Percentiles rank a stretch among this genome's conserved stretches.
These are phyloP conservation scores for Cancer borealis DNA, from an alignment of 2,888 invertebrate species.

Conservation along the genomic window DNA sequence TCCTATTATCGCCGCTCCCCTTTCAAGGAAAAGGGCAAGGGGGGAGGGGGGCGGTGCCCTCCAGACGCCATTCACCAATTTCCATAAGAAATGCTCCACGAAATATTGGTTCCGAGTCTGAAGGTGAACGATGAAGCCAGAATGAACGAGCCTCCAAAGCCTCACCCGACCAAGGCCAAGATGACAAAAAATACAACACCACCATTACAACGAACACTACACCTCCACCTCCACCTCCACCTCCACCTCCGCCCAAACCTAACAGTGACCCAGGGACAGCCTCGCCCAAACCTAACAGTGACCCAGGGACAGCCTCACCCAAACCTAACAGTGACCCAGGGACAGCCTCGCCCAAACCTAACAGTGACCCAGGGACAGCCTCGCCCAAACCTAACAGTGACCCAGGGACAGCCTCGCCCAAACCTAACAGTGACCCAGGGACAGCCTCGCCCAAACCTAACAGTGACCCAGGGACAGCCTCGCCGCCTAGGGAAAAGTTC, in stretches of 20 bases:
- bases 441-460: background rate
- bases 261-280: background rate
- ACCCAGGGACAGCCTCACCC: too few species aligned
- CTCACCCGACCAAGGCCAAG: background rate
- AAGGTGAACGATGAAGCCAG: background rate
- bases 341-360: background rate
- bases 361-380: too few species aligned
- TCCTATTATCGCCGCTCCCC: background rate
- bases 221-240: background rate
- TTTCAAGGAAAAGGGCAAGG: background rate
- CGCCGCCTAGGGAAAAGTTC: background rate
- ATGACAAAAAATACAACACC: background rate
- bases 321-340: background rate
- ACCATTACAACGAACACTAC: background rate
- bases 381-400: background rate
- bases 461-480: background rate
- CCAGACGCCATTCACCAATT: constrained; percentile 23
- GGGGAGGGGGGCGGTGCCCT: background rate
- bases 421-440: background rate
- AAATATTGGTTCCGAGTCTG: constrained; percentile 27
- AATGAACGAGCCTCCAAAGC: background rate
- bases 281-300: too few species aligned
- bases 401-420: background rate
- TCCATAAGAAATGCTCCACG: constrained; percentile 9
- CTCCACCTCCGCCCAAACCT: background rate